A percentile compares a stretch with the other conserved stretches of the same genome.
Conservation (phyloP, 2,113 vertebrate species). For the Arvicanthis niloticus region DNA sequence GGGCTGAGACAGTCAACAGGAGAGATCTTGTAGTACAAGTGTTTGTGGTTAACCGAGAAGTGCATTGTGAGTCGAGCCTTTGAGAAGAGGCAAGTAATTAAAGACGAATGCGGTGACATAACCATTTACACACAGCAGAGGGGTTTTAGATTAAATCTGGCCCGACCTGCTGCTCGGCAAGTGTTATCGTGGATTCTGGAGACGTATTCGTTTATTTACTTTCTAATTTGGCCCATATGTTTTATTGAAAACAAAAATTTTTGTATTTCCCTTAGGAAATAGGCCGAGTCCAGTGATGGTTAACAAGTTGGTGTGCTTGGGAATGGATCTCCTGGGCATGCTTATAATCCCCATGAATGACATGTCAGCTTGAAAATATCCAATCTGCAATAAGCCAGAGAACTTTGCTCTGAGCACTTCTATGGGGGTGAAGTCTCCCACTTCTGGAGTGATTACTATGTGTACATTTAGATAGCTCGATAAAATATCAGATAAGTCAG, state of each 20-base stretch:
- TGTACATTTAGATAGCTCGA: background rate
- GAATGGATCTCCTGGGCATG: constrained; percentile 65
- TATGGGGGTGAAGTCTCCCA: background rate
- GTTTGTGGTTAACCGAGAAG: constrained; percentile 92
- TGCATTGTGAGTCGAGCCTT: constrained; percentile 89
- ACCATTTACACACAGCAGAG: constrained; percentile 89
- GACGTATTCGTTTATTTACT: constrained; percentile 89
- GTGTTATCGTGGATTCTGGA: constrained; percentile 89
- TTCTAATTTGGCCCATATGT: constrained; percentile 89
- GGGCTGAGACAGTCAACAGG: constrained; percentile 85
- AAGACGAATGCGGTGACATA: constrained; percentile 93
- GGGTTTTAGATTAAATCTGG: constrained; percentile 90
- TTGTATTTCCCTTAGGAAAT: constrained; percentile 82
- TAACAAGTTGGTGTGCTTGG: constrained; percentile 79
- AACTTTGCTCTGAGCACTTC: constrained; percentile 22
- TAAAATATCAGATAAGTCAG: background rate
- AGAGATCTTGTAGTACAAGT: constrained; percentile 90
- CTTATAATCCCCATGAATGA: constrained; percentile 55
- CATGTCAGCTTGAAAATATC: constrained; percentile 57
- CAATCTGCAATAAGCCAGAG: background rate
- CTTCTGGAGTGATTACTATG: background rate
- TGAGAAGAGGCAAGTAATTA: constrained; percentile 91
- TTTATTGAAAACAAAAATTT: constrained; percentile 85
- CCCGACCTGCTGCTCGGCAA: constrained; percentile 89
- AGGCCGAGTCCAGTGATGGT: constrained; percentile 72